These are phyloP conservation scores for Amblyopsis rosae DNA, from an alignment of 2,113 vertebrate genomes.

Conservation along the genomic window DNA sequence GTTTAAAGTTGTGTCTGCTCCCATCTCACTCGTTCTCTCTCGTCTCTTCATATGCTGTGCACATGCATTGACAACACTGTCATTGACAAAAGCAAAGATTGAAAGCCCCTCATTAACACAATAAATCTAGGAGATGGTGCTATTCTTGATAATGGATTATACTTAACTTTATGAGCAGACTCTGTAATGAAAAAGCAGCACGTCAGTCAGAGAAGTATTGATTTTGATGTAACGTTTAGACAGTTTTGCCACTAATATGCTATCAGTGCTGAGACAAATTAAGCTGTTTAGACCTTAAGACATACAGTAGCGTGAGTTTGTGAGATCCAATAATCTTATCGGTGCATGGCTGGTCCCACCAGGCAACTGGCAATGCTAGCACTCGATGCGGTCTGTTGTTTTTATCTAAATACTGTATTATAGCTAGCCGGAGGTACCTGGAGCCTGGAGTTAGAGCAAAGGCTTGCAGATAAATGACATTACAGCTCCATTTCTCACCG, in stretches of 20 bases:
- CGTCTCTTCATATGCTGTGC: not conserved
- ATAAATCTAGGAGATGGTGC: constrained; percentile 52
- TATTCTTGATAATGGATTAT: constrained; percentile 60
- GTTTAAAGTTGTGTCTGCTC: constrained; percentile 42
- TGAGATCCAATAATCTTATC: constrained; percentile 51
- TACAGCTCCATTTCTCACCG: constrained; percentile 64
- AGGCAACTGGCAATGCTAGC: constrained; percentile 61
- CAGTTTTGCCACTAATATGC: constrained; percentile 38
- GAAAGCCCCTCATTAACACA: constrained; percentile 41
- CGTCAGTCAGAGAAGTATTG: constrained; percentile 56
- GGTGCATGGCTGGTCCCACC: constrained; percentile 57
- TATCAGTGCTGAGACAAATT: constrained; percentile 30
- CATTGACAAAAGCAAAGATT: constrained; percentile 30
- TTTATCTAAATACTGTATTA: constrained; percentile 69
- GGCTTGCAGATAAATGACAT: constrained; percentile 74
- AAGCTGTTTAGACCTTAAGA: constrained; percentile 37
- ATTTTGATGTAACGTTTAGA: constrained; percentile 54
- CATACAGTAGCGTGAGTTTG: constrained; percentile 21
- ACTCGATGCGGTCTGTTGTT: constrained; percentile 68
- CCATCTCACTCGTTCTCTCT: constrained; percentile 7
- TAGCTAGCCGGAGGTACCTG: constrained; percentile 37
- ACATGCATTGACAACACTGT: constrained; percentile 47
- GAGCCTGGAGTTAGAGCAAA: constrained; percentile 67
- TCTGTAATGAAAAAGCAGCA: constrained; percentile 52
- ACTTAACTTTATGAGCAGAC: constrained; percentile 60